Conservation (phyloP, 2,113 vertebrate species). For the Marcusenius ussheri region DNA sequence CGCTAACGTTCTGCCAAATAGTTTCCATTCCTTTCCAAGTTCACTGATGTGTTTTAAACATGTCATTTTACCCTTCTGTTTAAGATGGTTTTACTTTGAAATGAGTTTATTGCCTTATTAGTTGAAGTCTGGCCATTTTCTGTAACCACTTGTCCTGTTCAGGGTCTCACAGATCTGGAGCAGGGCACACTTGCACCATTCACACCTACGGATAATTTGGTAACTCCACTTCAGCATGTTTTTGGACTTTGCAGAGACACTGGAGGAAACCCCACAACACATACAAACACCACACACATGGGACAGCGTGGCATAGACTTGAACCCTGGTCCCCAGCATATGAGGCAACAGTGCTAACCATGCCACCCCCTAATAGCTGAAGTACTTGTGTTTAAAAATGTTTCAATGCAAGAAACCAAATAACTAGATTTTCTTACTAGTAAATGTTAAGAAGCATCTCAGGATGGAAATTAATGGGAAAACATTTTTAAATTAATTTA, state of each 20-base stretch:
- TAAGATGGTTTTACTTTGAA: constrained; percentile 10
- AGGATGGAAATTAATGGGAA: no score
- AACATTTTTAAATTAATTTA: no score
- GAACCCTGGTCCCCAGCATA: background rate
- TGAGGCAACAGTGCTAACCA: background rate
- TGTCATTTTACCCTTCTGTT: constrained; percentile 2
- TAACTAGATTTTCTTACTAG: background rate
- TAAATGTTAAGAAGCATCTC: background rate
- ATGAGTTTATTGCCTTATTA: background rate
- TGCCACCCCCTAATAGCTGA: background rate
- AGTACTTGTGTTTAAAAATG: background rate
- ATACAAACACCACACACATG: background rate
- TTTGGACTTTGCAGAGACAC: background rate
- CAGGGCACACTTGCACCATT: background rate
- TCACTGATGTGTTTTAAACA: constrained; percentile 39
- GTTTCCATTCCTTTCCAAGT: constrained; percentile 30
- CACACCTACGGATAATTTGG: background rate
- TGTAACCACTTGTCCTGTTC: background rate
- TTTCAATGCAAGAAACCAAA: background rate
- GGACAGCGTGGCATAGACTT: background rate
- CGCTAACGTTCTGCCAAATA: constrained; percentile 28
- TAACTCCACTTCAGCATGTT: background rate
- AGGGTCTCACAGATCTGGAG: background rate
- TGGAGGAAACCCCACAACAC: background rate
- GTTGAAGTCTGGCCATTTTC: background rate